Evolutionary conservation across 2,113 vertebrate species (phyloP), one percentile per base, ranked within the genome.

Genomic region (Takifugu bimaculatus): DNA sequence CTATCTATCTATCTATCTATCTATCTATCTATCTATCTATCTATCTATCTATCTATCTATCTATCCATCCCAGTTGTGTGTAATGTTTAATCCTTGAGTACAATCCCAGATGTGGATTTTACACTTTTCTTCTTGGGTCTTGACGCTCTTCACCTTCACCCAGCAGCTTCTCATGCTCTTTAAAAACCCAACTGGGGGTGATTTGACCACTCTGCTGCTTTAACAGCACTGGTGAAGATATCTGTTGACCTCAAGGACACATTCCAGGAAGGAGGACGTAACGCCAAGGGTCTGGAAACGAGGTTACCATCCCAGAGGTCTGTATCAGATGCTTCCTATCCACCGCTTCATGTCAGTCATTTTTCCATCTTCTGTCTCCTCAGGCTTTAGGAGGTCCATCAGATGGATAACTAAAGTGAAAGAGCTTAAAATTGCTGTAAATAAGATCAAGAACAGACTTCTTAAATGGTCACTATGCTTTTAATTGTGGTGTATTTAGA

Each of bases 271-370:
- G 43, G 47, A 77, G 80, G 82, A 85, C 76, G 77, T 74, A 70
- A 74, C 70, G 68, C 75, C 9, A 71, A 20, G 73, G 72, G 77
- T 82, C 68, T 75, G 75, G 68, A 84, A 81, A 80, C 75, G 60
- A 78, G 65, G 69, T 68, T 65, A 66, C 51, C 82, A 66, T 72
- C 55, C 55, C 50, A 27, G 55, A 56, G 3, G 50, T 53, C 27
- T 59, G 32, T 2, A 35, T n/a, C 60, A 5, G 60, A 26, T 49
- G 39, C 49, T 29, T 59, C 50, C 32, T 51, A 13, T 20, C 5
- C n/a, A 29, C 25, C 32, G 64, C 13, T 51, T 2, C 6, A 25
- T 53, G 49, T 35, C 49, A 14, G 56, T 55, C 6, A 32, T 58
- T 57, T 58, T 11, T 3, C 12, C 1, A 15, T 39, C 2, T 43